These are phyloP conservation scores for Tarsius wallacei DNA, from an alignment of 2,797 vertebrate species.

Conservation along the genomic window DNA sequence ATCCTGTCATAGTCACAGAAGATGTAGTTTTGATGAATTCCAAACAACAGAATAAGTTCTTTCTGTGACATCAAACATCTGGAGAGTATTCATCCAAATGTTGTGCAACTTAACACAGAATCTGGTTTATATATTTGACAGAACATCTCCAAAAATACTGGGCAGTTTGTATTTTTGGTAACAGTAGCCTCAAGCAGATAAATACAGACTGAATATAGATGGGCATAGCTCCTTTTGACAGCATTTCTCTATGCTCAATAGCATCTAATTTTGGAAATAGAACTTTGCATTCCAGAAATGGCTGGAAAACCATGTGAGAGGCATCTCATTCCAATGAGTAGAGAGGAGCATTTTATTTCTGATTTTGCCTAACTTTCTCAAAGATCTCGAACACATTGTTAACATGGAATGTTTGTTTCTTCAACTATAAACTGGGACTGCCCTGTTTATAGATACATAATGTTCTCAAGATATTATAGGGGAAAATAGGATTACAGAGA, in stretches of 20 bases:
- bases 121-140: constrained; percentile 73
- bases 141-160: constrained; percentile 42
- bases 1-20: constrained; percentile 34
- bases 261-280: constrained; percentile 28
- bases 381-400: background rate
- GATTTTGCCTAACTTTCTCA: background rate
- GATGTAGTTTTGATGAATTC: constrained; percentile 68
- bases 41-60: constrained; percentile 47
- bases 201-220: constrained; percentile 23
- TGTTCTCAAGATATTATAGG: background rate
- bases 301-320: background rate
- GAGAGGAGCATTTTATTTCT: background rate
- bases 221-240: background rate
- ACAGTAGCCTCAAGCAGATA: constrained; percentile 54
- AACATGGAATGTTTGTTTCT: background rate
- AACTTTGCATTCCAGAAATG: constrained; percentile 8
- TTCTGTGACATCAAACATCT: constrained; percentile 79
- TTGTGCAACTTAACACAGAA: constrained; percentile 61
- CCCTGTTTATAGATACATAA: background rate
- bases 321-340: background rate
- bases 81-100: constrained; percentile 70
- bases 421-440: background rate
- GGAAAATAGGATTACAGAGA: background rate
- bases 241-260: background rate
- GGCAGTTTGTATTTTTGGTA: constrained; percentile 75